These are phyloP conservation scores for Diplogasteroides magnus DNA, from an alignment of 1,140 invertebrate genomes.

Conservation along the genomic window DNA sequence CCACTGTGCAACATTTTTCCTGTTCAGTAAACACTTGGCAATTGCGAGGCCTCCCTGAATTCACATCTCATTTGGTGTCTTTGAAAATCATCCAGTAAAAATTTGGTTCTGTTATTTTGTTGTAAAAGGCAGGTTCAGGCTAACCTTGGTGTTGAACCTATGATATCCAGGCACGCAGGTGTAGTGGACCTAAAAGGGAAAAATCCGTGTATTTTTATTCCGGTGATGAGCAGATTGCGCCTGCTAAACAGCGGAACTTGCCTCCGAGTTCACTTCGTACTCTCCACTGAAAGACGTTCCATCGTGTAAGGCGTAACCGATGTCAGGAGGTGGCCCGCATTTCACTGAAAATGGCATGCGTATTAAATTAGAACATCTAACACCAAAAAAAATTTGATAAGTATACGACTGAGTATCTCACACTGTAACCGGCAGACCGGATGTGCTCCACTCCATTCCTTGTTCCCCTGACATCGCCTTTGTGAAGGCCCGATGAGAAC, in stretches of 20 bases:
- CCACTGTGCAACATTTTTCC: slow-evolving; percentile 72
- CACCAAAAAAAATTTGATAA: too few relatives aligned
- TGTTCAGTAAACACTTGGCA: slow-evolving; percentile 83
- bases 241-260: slow-evolving; percentile 60
- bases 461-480: slow-evolving; percentile 58
- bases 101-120: too few relatives aligned
- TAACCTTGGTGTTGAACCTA: slow-evolving; percentile 28
- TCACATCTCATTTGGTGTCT: too few relatives aligned
- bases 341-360: slow-evolving; percentile 73
- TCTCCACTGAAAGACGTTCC: slow-evolving; percentile 62
- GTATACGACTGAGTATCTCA: slow-evolving; percentile 12
- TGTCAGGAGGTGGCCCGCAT: slow-evolving; percentile 76
- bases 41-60: slow-evolving; percentile 62
- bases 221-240: too few relatives aligned
- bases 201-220: too few relatives aligned
- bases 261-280: slow-evolving; percentile 63
- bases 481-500: slow-evolving; percentile 55
- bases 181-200: slow-evolving; percentile 61
- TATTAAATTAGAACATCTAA: too few relatives aligned
- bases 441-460: slow-evolving; percentile 57
- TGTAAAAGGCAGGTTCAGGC: too few relatives aligned
- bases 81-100: too few relatives aligned
- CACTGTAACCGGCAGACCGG: slow-evolving; percentile 54
- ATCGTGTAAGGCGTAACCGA: slow-evolving; percentile 80
- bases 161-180: slow-evolving; percentile 82